These are phyloP conservation scores for Ammodramus savannarum DNA, from an alignment of 2,113 vertebrate species.

Conservation along the genomic window DNA sequence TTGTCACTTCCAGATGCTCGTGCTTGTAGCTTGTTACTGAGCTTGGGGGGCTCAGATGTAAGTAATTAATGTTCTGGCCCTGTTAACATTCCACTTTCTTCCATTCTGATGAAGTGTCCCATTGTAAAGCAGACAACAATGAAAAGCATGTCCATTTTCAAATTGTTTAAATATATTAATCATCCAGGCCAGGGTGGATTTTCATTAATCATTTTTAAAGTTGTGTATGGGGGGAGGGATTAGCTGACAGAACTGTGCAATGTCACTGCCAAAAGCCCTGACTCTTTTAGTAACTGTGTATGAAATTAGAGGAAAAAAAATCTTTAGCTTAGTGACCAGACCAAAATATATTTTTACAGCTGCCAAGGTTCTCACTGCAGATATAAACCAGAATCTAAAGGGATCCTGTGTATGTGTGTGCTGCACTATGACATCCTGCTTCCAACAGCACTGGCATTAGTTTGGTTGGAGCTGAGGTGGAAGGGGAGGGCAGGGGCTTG, in stretches of 20 bases:
- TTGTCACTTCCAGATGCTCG: not conserved
- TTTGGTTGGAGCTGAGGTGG: not conserved
- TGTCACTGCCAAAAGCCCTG: constrained; percentile 33
- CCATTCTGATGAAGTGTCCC: not conserved
- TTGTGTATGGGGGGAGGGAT: not conserved
- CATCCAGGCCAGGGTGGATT: not conserved
- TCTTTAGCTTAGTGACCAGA: constrained; percentile 36
- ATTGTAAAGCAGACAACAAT: constrained; percentile 31
- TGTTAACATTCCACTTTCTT: constrained; percentile 34
- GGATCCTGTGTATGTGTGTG: not conserved
- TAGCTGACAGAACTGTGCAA: constrained; percentile 4
- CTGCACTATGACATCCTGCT: not conserved
- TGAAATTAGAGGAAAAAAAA: constrained; percentile 6
- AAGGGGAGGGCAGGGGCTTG: not conserved
- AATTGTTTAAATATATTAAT: constrained; percentile 41
- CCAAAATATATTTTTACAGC: constrained; percentile 47
- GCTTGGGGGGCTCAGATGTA: not conserved
- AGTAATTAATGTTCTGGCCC: constrained; percentile 17
- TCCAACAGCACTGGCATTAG: not conserved
- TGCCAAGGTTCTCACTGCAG: constrained; percentile 43
- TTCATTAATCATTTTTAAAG: constrained; percentile 47
- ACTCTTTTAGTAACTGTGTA: constrained; percentile 29
- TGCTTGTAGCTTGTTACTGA: not conserved
- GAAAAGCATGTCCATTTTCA: constrained; percentile 29
- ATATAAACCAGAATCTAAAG: constrained; percentile 59